These are phyloP conservation scores for Oryzias javanicus DNA, from an alignment of 2,113 vertebrate species.

Conservation along the genomic window DNA sequence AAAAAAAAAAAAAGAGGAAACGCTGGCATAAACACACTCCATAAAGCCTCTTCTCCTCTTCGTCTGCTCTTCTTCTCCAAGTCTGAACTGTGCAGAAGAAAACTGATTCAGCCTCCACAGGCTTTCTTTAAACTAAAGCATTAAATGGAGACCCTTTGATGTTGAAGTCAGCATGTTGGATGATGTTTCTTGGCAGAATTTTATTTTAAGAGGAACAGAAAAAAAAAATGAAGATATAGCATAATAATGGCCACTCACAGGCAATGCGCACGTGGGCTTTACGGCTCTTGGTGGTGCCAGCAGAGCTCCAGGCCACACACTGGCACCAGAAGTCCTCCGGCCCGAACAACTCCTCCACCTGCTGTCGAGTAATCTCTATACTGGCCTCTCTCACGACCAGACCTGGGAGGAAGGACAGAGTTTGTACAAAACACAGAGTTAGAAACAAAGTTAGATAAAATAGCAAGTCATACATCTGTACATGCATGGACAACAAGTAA, in stretches of 20 bases:
- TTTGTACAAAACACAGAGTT: neutral
- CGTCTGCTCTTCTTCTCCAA: conserved; percentile 22
- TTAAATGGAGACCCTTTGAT: conserved; percentile 35
- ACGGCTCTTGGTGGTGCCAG: conserved; percentile 96
- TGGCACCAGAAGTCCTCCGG: conserved; percentile 99
- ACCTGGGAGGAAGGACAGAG: conserved; percentile 73
- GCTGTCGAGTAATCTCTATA: conserved; percentile 96
- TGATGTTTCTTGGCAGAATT: conserved; percentile 35
- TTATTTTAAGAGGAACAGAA: conserved; percentile 37
- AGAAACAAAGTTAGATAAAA: neutral
- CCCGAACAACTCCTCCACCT: conserved; percentile 96
- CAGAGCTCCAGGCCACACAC: conserved; percentile 98
- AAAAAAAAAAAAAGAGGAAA: conserved; percentile 42
- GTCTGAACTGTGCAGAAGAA: conserved; percentile 35
- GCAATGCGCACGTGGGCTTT: conserved; percentile 96
- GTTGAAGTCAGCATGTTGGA: conserved; percentile 26
- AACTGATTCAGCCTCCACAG: conserved; percentile 17
- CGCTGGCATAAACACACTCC: conserved; percentile 48
- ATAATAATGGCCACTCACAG: conserved; percentile 82
- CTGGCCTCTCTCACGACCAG: conserved; percentile 96
- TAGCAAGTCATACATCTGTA: neutral
- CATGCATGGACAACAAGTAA: neutral
- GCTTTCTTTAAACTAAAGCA: conserved; percentile 50
- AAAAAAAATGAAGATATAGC: conserved; percentile 35
- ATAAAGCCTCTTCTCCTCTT: conserved; percentile 20